Conservation (phyloP, 1,140 invertebrate genomes). For the Hydropsyche tenuis region DNA sequence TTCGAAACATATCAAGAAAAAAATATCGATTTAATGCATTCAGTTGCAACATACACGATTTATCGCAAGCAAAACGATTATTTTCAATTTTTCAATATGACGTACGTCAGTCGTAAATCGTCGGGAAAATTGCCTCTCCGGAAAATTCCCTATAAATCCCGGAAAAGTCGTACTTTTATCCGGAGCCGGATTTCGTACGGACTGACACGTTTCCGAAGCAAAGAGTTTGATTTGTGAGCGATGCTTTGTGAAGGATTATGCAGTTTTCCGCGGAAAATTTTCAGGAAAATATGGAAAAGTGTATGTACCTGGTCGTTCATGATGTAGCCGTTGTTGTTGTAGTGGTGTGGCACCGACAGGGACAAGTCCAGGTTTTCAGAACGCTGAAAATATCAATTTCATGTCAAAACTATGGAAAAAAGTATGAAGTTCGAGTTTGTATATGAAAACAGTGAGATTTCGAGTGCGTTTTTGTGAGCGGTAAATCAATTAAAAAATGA, state of each 20-base stretch:
- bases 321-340: conserved; percentile 71
- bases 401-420: too few species aligned
- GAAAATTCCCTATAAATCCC: conserved; percentile 1
- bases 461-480: too few species aligned
- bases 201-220: not conserved
- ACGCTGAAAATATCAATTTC: conserved; percentile 67
- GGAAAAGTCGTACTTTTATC: not conserved
- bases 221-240: not conserved
- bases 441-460: too few species aligned
- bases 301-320: conserved; percentile 82
- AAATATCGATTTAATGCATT: too few species aligned
- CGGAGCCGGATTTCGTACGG: not conserved
- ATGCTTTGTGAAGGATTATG: not conserved
- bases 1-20: too few species aligned
- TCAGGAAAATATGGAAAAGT: conserved; percentile 45
- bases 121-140: not conserved
- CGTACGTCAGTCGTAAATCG: conserved; percentile 10
- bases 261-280: not conserved
- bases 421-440: too few species aligned
- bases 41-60: not conserved
- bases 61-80: not conserved
- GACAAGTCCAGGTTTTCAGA: conserved; percentile 77
- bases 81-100: conserved; percentile 29
- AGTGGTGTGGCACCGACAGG: conserved; percentile 70
- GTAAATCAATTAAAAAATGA: too few species aligned